Evolutionary conservation across 2,797 vertebrate species (phyloP), one percentile per base, ranked within the genome.

Genomic region (Acanthis flammea): DNA sequence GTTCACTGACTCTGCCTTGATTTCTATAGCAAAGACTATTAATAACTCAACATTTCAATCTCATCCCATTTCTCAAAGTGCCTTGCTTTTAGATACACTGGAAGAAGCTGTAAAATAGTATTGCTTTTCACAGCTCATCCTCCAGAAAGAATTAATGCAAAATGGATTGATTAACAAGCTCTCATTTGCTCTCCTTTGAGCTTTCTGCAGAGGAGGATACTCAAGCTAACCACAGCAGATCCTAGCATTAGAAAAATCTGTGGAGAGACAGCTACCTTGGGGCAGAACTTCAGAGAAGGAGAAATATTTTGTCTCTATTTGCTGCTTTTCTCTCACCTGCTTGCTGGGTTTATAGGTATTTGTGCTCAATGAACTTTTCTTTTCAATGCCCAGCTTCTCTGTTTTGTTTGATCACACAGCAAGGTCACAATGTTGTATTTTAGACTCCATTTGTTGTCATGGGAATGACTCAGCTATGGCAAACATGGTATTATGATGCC

Each of bases 391-490:
- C 50, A 78, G 54, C 41, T 90, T 86, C 60, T 92, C 48, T 35
- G 41, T 76, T 95, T 74, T 61, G n/a, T 86, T 88, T 84, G 47
- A 90, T 86, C 86, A 88, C 19, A 66, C 37, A 91, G 68, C 44
- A 91, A 95, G 84, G 86, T 90, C 71, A 92, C 48, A 93, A 66
- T 91, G 65, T 39, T 75, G n/a, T 54, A 67, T 84, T 97, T 92
- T 88, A 94, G 50, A 92, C 51, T 94, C 68, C 61, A 74, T 90
- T 81, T 86, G 94, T 96, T 96, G 92, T 91, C 92, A 97, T 96
- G 96, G 96, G 73, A 96, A 97, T 97, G 85, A 91, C 81, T 79
- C 55, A 80, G 78, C 67, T 88, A 75, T 53, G 60, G 85, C 81
- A 94, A 88, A 78, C 55, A 71, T 41, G 31, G 92, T 54, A 94